Percentiles rank a stretch among this genome's conserved stretches.
Conservation (phyloP, 2,113 vertebrate genomes). For the Zosterops pallidus region DNA sequence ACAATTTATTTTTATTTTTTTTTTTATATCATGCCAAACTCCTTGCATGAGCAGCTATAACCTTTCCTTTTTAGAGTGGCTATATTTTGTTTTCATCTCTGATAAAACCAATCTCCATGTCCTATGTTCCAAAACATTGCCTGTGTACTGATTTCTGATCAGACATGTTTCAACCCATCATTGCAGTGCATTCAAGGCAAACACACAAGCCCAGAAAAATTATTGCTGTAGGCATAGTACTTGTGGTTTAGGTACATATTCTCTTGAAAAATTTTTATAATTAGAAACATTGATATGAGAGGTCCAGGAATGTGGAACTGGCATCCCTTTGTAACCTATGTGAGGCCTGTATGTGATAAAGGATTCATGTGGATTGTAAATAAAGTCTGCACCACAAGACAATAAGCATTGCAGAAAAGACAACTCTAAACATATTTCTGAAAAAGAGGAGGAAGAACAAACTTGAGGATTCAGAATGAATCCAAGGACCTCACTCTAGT, state of each 20-base stretch:
- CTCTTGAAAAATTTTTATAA: neutral
- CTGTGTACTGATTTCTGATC: neutral
- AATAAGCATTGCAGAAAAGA: neutral
- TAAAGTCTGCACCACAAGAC: neutral
- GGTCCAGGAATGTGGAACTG: neutral
- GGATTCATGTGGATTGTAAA: neutral
- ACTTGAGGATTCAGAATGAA: neutral
- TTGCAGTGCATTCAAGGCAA: neutral
- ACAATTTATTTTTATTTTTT: neutral
- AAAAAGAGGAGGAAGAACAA: neutral
- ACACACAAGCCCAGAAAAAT: neutral
- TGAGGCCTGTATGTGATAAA: neutral
- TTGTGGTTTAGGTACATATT: neutral
- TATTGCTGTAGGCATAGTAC: neutral
- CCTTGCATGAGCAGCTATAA: neutral
- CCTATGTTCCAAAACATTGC: neutral
- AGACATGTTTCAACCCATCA: neutral
- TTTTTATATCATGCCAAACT: neutral
- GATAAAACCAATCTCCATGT: neutral
- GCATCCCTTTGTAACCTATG: neutral
- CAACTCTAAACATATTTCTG: neutral
- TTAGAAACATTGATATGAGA: neutral
- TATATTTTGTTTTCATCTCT: neutral
- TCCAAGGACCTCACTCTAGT: neutral
- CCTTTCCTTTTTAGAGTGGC: neutral